Evolutionary conservation across 1,140 invertebrate species (phyloP), one percentile per base, ranked within the genome.

Genomic region (Teleopsis dalmanni): DNA sequence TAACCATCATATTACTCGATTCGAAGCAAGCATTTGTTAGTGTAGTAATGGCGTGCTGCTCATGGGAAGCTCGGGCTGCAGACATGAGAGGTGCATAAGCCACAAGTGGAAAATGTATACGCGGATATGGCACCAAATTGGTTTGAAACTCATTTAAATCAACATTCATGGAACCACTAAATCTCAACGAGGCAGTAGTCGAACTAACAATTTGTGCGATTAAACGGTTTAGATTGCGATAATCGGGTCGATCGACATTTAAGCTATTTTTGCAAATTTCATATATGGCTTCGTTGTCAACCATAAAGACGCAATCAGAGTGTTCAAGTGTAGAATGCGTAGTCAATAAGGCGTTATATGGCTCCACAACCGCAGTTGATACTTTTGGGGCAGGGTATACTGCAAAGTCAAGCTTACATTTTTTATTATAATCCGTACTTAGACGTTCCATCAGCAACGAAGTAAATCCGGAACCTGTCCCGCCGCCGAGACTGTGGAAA

Each of bases 281-380:
- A 62, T 87, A 88, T 48, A 92, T 88, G 40, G 87, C 88, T 61
- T 91, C 87, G 62, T 90, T 85, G 73, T 90, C 87, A 13, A 90
- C 83, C 78, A 88, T 86, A 57, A 91, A 88, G 5, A 84, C 81
- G 59, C 86, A 88, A 68, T 87, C 85, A 4, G 82, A 85, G 57
- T 87, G 81, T 50, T 84, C 80, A 49, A 89, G 72, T 18, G 84
- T 87, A 4, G 81, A 81, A 59, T 88, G 86, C 0, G 86, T 87
- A 16, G 84, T 86, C 19, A 90, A 70, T 49, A 90, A 78, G 3
- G 84, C 81, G 65, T 90, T 92, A 75, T 92, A 93, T 0, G 89
- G 89, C 59, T 92, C 90, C 13, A 92, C 88, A 8, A 91, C 87
- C 3, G 88, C 87, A 2, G 85, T 87, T 5, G 84, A 82, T 5